A percentile compares a stretch with the other conserved stretches of the same genome.
Evolutionary conservation across 2,797 vertebrate genomes (phyloP).

Genomic region (Coranthus polyacanthus): DNA sequence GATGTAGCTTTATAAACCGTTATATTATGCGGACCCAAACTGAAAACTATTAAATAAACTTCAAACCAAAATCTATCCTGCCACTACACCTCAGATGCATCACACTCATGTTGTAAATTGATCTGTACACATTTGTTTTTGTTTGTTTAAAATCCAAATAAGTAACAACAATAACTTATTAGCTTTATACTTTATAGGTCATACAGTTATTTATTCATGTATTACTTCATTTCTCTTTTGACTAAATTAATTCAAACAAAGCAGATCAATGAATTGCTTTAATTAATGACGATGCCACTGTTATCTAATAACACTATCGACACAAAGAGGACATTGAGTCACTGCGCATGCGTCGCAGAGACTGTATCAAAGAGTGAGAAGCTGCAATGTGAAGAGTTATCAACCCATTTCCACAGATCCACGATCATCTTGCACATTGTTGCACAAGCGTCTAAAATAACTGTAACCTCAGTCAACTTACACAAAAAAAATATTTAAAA

Average conservation of each 20-base stretch:
- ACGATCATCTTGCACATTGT: not conserved
- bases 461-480: no score
- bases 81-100: not conserved
- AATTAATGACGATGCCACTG: not conserved
- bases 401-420: not conserved
- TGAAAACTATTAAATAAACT: not conserved
- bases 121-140: not conserved
- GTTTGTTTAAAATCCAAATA: no score
- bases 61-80: fast-evolving
- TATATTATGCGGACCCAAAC: not conserved
- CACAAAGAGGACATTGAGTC: not conserved
- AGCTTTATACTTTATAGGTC: no score
- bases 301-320: not conserved
- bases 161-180: no score
- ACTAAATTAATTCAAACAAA: no score
- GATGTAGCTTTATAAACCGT: not conserved
- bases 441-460: no score
- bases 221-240: no score
- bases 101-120: not conserved
- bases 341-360: slow-evolving; percentile 24
- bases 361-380: slow-evolving; percentile 31
- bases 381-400: slow-evolving; percentile 6
- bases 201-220: no score
- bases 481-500: no score
- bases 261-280: no score